Conservation (phyloP, 1,140 invertebrate species). For the Heliconius melpomene region DNA sequence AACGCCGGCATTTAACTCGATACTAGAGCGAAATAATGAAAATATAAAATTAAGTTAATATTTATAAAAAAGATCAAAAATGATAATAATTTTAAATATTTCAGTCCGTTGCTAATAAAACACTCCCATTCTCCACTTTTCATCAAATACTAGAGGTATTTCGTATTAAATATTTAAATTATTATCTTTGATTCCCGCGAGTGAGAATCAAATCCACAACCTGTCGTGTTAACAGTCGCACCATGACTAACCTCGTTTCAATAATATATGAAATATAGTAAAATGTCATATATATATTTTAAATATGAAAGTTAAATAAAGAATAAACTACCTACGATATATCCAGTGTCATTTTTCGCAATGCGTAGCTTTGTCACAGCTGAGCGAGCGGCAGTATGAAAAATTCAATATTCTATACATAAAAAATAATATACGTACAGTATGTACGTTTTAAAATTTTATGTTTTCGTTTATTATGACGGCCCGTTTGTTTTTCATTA, state of each 20-base stretch:
- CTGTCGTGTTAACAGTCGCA: too few species aligned
- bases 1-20: too few species aligned
- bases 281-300: not conserved
- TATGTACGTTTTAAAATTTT: constrained; percentile 14
- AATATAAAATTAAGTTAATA: too few species aligned
- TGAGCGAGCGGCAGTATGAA: constrained; percentile 17
- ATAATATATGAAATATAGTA: too few species aligned
- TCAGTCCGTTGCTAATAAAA: too few species aligned
- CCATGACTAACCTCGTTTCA: too few species aligned
- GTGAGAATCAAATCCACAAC: not conserved
- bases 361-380: constrained; percentile 23
- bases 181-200: not conserved
- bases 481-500: constrained; percentile 2
- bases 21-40: too few species aligned
- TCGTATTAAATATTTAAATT: too few species aligned
- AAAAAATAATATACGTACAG: constrained; percentile 16
- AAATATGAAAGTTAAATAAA: constrained; percentile 4
- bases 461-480: constrained; percentile 5
- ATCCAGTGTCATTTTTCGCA: constrained; percentile 12
- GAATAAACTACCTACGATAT: not conserved
- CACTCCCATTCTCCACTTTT: too few species aligned
- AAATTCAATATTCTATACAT: constrained; percentile 23
- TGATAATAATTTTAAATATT: too few species aligned
- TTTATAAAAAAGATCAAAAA: too few species aligned
- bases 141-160: too few species aligned